Base-by-base conservation (phyloP, 2,797 vertebrate genomes). In the Chiloscyllium punctatum region DNA sequence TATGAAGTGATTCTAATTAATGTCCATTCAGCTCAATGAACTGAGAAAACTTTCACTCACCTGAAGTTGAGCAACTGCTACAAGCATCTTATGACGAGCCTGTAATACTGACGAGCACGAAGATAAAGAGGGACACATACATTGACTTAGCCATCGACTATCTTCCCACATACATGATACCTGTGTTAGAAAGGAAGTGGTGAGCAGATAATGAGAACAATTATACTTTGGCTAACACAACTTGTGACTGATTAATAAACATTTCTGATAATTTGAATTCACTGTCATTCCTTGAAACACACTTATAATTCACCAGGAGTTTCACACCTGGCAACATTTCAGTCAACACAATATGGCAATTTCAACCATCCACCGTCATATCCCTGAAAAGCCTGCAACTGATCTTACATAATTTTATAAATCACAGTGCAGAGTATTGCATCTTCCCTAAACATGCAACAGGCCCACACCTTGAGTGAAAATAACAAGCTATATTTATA, bases 161-260 rank as follows among this genome's bases (percentile, higher is more conserved):
- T 99, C 98, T 0, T 99, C 98, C 99, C 99, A 99, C 96, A 99
- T 97, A 96, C 98, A 98, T 0, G 98, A 98, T 27, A 99, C 98
- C 99, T 99, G 96, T 27, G 71, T 69, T 62, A 71, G 27, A 82
- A 62, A 71, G 21, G 48, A 95, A 3, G n/a, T 33, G 33, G 71
- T 21, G 48, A 95, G 30, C 72, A 74, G 69, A 82, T 71, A 84
- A 42, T 42, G 37, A 37, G 79, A 84, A 84, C 4, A 8, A 25
- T 25, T 21, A 48, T 7, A 84, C 16, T 48, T 23, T 7, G 4
- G 57, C 88, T 25, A 84, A 48, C 15, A n/a, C 57, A n/a, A 33
- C 15, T 62, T 18, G 18, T 33, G 6, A 15, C 87, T 18, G 23
- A 25, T 57, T 25, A 15, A 57, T 90, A 84, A 27, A 53, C 13